Base-by-base conservation (phyloP, 2,888 invertebrate species). In the Plebejus argus region DNA sequence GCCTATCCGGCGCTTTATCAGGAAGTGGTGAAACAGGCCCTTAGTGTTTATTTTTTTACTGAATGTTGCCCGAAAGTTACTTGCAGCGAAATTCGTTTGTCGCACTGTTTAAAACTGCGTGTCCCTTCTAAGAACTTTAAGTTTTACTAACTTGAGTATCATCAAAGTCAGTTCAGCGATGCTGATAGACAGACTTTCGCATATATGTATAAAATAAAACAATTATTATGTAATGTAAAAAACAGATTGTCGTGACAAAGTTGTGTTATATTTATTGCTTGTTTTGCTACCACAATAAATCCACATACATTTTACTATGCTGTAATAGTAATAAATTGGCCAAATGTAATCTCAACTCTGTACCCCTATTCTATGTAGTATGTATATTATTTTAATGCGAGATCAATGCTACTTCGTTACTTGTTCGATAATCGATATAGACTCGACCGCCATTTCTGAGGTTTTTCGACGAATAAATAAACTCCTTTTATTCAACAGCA, bases 211-310 rank as follows among this genome's bases (percentile, higher is more conserved):
- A 53, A 53, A 53, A 18, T 12, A 53, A 53, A 18, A 18, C 18
- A 18, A 58, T 23, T 23, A 10, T n/a, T 56, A 18, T 56, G 18
- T 18, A 6, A 56, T 61, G 10, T 58, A 23, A 23, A 23, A 61
- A 61, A 12, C 23, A 23, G 20, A 61, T 23, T 23, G 61, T 61
- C 12, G 23, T 61, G 61, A 10, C 23, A 61, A 12, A 61, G 61
- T 61, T 23, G 10, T 23, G 61, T 61, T 61, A 61, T 61, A 61
- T 61, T 61, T 61, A 61, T 61, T 23, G 12, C 23, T 61, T 61
- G 23, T 61, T 23, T 61, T n/a, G n/a, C n/a, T n/a, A n/a, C n/a
- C n/a, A n/a, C n/a, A n/a, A n/a, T n/a, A n/a, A n/a, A n/a, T 12
- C 23, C 10, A 10, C 23, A 3, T 61, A 61, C 20, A 15, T 66